A percentile compares a stretch with the other conserved stretches of the same genome.
These are phyloP conservation scores for Geotrupes spiniger DNA, from an alignment of 2,888 invertebrate genomes.

Conservation along the genomic window DNA sequence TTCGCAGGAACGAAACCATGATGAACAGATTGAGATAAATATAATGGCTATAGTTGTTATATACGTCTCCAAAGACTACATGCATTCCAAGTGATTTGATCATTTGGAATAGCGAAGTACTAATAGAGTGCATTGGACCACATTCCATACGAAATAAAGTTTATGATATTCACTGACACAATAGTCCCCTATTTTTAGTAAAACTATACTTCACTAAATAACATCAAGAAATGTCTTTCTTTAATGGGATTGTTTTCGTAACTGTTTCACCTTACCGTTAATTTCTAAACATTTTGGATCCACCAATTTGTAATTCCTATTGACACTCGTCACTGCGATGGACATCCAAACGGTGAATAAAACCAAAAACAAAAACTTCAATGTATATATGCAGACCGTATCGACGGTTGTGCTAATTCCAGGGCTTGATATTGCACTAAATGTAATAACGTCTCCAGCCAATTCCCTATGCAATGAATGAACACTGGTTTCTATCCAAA, in stretches of 20 bases:
- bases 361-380: conserved; percentile 15
- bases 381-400: conserved; percentile 13
- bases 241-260: background rate
- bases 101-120: too few relatives aligned
- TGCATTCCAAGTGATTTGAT: too few relatives aligned
- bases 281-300: conserved; percentile 13
- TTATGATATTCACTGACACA: too few relatives aligned
- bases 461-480: conserved; percentile 17
- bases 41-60: too few relatives aligned
- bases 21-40: too few relatives aligned
- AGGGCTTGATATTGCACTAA: conserved; percentile 17
- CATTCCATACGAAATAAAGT: too few relatives aligned
- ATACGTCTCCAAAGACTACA: too few relatives aligned
- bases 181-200: too few relatives aligned
- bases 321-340: conserved; percentile 10
- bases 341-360: conserved; percentile 18
- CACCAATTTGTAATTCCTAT: conserved; percentile 2
- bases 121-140: too few relatives aligned
- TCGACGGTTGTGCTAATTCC: conserved; percentile 18
- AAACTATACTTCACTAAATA: too few relatives aligned
- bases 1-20: too few relatives aligned
- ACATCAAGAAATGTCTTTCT: too few relatives aligned
- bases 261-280: conserved; percentile 5
- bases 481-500: conserved; percentile 17
- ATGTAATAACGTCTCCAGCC: conserved; percentile 19